Base-by-base conservation (phyloP, 2,797 vertebrate genomes). In the Allobates femoralis region DNA sequence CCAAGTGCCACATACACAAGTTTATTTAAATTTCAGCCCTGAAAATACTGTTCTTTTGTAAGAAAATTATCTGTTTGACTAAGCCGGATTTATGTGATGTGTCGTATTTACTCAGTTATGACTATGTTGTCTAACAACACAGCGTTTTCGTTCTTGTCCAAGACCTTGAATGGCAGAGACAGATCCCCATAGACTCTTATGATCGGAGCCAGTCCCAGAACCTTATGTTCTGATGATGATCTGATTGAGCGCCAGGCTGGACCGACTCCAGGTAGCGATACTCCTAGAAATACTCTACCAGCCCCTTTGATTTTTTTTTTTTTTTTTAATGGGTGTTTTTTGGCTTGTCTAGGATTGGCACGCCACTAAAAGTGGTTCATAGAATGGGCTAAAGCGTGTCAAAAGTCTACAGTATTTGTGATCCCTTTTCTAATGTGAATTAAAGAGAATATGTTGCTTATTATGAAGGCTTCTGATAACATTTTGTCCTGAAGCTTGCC, bases 31-130 rank as follows among this genome's bases (percentile, higher is more conserved):
- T 87, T 78, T 77, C 73, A 23, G 60, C 60, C 67, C 34, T 46
- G 80, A 75, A 87, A 87, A 83, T 81, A 86, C 56, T 76, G 79
- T 83, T 83, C 60, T 82, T 82, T 81, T 83, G 85, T 77, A 34
- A 30, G 46, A 73, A 81, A 86, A 64, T 41, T 62, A 78, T 73
- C 30, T 66, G 79, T 81, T 81, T 86, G 71, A 53, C 50, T 78
- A 64, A 77, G 71, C 56, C 34, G 37, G n/a, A 56, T 77, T 83
- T 71, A 51, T 83, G 34, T 37, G 66, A 82, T 73, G 64, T 56
- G 51, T 19, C 12, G 10, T 82, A 41, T 73, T 73, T 37, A 58
- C 51, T 73, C n/a, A 8, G 66, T 10, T 77, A 7, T 28, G 64
- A 34, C 64, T 23, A 16, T 67, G 79, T 32, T 19, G 30, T 50